Base-by-base conservation (phyloP, 2,888 invertebrate genomes). In the Drosophila neonasuta region DNA sequence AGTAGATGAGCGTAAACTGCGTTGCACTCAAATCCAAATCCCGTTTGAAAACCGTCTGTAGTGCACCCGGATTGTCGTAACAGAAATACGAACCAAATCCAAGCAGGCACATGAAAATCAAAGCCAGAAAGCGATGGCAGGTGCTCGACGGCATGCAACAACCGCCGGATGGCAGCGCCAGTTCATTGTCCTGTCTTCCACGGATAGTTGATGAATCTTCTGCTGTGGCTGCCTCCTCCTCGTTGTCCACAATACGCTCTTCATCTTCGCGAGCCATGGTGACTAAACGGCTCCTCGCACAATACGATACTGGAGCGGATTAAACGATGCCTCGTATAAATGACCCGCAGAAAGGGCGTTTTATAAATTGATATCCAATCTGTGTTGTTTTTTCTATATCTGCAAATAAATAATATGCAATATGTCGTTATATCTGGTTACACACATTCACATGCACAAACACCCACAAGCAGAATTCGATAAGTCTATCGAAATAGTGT, bases 11-110 rank as follows among this genome's bases (percentile, higher is more conserved):
- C 76, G 96, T 95, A 92, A 96, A 99, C 90, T 96, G 93, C 7
- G 95, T 94, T 49, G 95, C 96, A 46, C 93, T 93, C 72, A 99
- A 92, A 74, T 94, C 92, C 88, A 98, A 92, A 88, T 98, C 98
- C 71, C 92, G 90, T 88, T 94, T 94, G 89, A 97, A 97, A 81
- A 95, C 94, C 87, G 97, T 95, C 89, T 97, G 96, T 54, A 99
- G 91, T 6, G 99, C 97, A 57, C 95, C 97, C 5, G 99, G 99
- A 90, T 97, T 97, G 91, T 99, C 99, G 92, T 97, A 99, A 90
- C 99, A 99, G 91, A 99, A 99, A 91, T 97, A 99, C 57, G 97
- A 97, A 86, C 98, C 98, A 92, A 99, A 98, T 89, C 98, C 97
- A 61, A 99, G 93, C 71, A 98, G 94, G 90, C 98, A 98, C 97